Percentiles rank a stretch among this genome's conserved stretches.
phyloP scores from a whole-genome alignment of 1,140 invertebrate genomes.

The Lerema accius region DNA sequence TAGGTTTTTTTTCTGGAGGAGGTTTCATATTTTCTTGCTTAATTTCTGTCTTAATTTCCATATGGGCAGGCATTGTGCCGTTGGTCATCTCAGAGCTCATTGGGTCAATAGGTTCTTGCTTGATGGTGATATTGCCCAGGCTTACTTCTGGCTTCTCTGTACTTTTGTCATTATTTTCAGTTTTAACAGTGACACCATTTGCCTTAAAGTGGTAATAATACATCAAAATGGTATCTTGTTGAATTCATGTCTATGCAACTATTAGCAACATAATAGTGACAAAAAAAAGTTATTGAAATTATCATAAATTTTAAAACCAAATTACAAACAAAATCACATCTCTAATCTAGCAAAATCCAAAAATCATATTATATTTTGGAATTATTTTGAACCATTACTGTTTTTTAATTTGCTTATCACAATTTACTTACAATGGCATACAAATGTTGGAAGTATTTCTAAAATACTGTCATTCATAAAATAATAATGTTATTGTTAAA shows the following conservation, averaged over 20 bases:
- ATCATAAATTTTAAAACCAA: too few species aligned
- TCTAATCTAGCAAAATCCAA: too few species aligned
- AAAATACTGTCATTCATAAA: too few species aligned
- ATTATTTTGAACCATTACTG: too few species aligned
- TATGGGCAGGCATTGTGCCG: slow-evolving; percentile 60
- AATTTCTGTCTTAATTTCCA: slow-evolving; percentile 86
- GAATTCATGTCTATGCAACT: too few species aligned
- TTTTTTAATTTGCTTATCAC: too few species aligned
- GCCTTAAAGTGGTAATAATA: slow-evolving; percentile 48
- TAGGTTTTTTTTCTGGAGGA: slow-evolving; percentile 93
- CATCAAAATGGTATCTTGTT: too few species aligned
- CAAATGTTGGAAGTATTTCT: slow-evolving; percentile 2
- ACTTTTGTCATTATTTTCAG: slow-evolving; percentile 73
- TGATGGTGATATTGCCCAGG: slow-evolving; percentile 70
- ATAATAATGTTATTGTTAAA: slow-evolving; percentile 3
- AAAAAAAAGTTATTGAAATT: too few species aligned
- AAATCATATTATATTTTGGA: too few species aligned
- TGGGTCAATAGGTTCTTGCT: slow-evolving; percentile 76
- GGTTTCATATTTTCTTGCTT: slow-evolving; percentile 92
- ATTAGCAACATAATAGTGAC: too few species aligned
- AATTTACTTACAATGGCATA: too few species aligned
- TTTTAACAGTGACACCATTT: slow-evolving; percentile 76
- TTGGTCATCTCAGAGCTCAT: slow-evolving; percentile 68
- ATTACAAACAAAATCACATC: too few species aligned
- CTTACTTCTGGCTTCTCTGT: slow-evolving; percentile 56